Evolutionary conservation across 1,140 invertebrate genomes (phyloP).

Genomic region (Pseudobourletiella spinata): DNA sequence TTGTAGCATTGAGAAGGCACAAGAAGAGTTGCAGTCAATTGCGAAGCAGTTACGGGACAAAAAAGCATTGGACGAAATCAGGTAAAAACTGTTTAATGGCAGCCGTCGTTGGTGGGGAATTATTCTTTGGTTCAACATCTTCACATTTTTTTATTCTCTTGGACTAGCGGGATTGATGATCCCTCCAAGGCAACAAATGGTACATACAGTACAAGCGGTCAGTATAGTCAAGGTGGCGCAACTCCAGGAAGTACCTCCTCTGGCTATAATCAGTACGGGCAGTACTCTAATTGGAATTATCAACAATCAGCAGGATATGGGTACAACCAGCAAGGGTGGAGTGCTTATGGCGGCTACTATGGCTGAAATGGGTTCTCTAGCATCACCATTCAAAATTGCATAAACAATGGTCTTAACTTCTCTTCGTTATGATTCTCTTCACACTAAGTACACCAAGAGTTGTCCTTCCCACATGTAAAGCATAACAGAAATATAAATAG

Average conservation of each 20-base stretch:
- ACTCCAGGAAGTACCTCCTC: slow-evolving; percentile 16
- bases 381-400: too few relatives aligned
- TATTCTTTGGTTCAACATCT: slow-evolving; percentile 35
- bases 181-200: slow-evolving; percentile 21
- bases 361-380: too few relatives aligned
- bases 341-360: slow-evolving; percentile 30
- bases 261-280: slow-evolving; percentile 47
- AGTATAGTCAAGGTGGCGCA: slow-evolving; percentile 44
- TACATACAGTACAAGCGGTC: slow-evolving; percentile 38
- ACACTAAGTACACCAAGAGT: too few relatives aligned
- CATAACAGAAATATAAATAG: too few relatives aligned
- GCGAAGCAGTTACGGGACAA: slow-evolving; percentile 50
- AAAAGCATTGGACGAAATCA: slow-evolving; percentile 39
- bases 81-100: slow-evolving; percentile 7
- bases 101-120: slow-evolving; percentile 42
- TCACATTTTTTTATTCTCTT: neutral
- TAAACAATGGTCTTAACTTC: too few relatives aligned
- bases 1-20: slow-evolving; percentile 51
- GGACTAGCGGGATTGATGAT: neutral
- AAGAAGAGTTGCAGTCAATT: slow-evolving; percentile 56
- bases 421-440: too few relatives aligned
- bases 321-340: slow-evolving; percentile 25
- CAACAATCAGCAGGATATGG: slow-evolving; percentile 24
- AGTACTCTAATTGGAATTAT: slow-evolving; percentile 43
- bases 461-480: too few relatives aligned